Base-by-base conservation (phyloP, 2,113 vertebrate genomes). In the Chiloscyllium plagiosum region DNA sequence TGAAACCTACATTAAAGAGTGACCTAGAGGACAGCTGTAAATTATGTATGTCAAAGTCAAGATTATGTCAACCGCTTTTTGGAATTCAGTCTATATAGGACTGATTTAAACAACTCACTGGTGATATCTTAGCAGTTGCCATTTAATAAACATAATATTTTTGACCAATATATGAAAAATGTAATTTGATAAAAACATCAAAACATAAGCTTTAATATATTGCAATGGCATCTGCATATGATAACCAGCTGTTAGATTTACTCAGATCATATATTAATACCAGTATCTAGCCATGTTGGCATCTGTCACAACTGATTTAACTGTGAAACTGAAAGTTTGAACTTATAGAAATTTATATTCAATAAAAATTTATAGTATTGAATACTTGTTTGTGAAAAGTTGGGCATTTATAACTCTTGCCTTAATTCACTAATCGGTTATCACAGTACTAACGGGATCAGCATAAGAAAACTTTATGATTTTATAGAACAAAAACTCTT, bases 1-100 rank as follows among this genome's bases (percentile, higher is more conserved):
- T 94, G 92, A 68, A 94, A 47, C 42, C 93, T 72, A 72, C 68
- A 95, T 72, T 50, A 95, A 26, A 72, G 94, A 13, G 52, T 95
- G 94, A 95, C 68, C 94, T 95, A 50, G 68, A 95, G 68, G 69
- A 72, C 94, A 95, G 94, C 42, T 95, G 69, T 94, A 94, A 94
- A 94, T 94, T 69, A 68, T 94, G 92, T 72, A 95, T 95, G 69
- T 95, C 94, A 95, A 95, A 95, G 94, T 95, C 94, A 76, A 95
- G 94, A 95, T 72, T 72, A 72, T 72, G 69, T 95, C 37, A 76
- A 70, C 94, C 94, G 19, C 42, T 72, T 95, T 95, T 95, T 95
- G 42, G 68, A 95, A 52, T 95, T 72, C 13, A 12, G 69, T 19
- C 37, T 70, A 70, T 33, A 95, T 72, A 69, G 7, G 52, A 50